Evolutionary conservation across 2,113 vertebrate species (phyloP), one percentile per base, ranked within the genome.

Genomic region (Trematocara macrostoma): DNA sequence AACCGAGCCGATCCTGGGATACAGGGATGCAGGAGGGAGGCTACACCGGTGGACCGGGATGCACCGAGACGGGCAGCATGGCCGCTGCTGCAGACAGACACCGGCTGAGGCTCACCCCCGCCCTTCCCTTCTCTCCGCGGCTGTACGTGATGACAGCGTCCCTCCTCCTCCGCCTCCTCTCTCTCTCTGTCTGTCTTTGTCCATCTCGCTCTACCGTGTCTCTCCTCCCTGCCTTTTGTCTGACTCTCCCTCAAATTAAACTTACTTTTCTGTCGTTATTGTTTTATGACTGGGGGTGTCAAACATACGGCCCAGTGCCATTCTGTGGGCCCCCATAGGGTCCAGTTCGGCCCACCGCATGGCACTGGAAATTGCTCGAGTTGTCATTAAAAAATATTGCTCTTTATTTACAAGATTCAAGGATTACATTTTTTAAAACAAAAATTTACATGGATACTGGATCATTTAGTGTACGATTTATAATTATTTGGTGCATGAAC

Each of bases 41-140:
- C 11, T 64, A 5, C 40, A 85, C 84, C 86, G 90, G 89, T 49
- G 83, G 87, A 87, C 79, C 82, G 53, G 88, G 90, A 89, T 85
- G 85, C 90, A 84, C 81, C 18, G 90, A 85, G 80, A 67, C 53
- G 29, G 78, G 79, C 84, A 94, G 94, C 94, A 93, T 94, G 93
- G 91, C 92, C 91, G 93, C 94, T 92, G 92, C 92, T 85, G 94
- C 92, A 83, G 81, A 53, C 88, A 92, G 85, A 88, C 76, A 87
- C 89, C 92, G 90, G 88, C 78, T 82, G 7, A 38, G 34, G 1
- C 42, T 29, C 69, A 74, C 42, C 85, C 84, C 84, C 87, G 6
- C 84, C 47, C 87, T 16, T 49, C 71, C 82, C 57, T 15, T 57
- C 79, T 52, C 9, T 80, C 78, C 86, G 38, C 90, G 79, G 86